Evolutionary conservation across 1,140 invertebrate genomes (phyloP).

Genomic region (Paracyclopina nana): DNA sequence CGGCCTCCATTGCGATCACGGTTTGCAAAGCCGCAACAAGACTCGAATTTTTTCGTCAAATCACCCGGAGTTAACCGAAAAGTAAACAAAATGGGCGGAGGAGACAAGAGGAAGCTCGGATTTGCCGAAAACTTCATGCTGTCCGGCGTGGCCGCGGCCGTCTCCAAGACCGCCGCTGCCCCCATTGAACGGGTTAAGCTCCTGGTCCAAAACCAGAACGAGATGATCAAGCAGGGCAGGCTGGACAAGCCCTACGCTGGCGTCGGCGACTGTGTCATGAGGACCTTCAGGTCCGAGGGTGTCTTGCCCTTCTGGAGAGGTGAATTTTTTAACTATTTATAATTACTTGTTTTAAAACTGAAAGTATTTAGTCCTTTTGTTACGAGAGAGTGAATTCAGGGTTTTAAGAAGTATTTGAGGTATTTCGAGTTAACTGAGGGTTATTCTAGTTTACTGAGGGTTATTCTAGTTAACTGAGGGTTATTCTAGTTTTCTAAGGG

Average conservation of each 20-base stretch:
- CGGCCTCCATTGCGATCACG: too few relatives aligned
- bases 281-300: constrained; percentile 71
- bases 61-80: too few relatives aligned
- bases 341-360: too few relatives aligned
- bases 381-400: too few relatives aligned
- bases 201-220: constrained; percentile 64
- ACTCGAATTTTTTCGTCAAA: too few relatives aligned
- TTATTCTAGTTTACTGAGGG: too few relatives aligned
- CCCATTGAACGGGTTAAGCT: constrained; percentile 86
- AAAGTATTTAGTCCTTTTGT: too few relatives aligned
- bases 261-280: constrained; percentile 61
- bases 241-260: constrained; percentile 26
- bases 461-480: not conserved
- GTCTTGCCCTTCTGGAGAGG: constrained; percentile 78
- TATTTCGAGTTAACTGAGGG: too few relatives aligned
- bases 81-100: too few relatives aligned
- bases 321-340: too few relatives aligned
- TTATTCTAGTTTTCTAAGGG: not conserved
- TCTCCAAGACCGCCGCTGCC: constrained; percentile 68
- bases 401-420: too few relatives aligned
- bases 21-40: too few relatives aligned
- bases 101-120: constrained; percentile 26
- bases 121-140: constrained; percentile 67
- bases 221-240: constrained; percentile 15
- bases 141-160: constrained; percentile 66